These are phyloP conservation scores for Nephrotoma guestfalica DNA, from an alignment of 2,888 invertebrate genomes.

Conservation along the genomic window DNA sequence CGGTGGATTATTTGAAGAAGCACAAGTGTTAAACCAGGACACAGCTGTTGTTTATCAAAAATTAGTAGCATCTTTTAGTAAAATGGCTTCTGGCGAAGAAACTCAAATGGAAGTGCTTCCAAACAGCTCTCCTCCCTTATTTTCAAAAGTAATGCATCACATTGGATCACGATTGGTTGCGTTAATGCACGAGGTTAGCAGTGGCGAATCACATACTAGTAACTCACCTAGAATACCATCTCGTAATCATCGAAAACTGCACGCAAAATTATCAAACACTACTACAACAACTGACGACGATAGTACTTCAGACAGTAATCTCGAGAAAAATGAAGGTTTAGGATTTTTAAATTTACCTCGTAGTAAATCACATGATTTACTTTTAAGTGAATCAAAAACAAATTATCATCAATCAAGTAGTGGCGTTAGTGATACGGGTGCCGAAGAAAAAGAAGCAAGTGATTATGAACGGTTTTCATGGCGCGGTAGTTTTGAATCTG, in stretches of 20 bases:
- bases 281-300: constrained; percentile 27
- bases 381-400: constrained; percentile 43
- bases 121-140: constrained; percentile 60
- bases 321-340: constrained; percentile 27
- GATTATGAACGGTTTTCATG: constrained; percentile 83
- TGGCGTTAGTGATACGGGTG: constrained; percentile 37
- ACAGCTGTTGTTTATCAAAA: constrained; percentile 79
- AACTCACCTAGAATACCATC: constrained; percentile 43
- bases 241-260: constrained; percentile 41
- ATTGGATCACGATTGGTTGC: constrained; percentile 77
- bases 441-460: constrained; percentile 58
- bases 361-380: constrained; percentile 68
- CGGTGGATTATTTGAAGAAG: constrained; percentile 34
- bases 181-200: constrained; percentile 83
- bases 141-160: constrained; percentile 85
- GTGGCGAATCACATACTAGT: constrained; percentile 46
- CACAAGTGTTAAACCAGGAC: constrained; percentile 46
- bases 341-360: constrained; percentile 48
- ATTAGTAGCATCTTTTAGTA: constrained; percentile 68
- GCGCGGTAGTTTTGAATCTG: constrained; percentile 88
- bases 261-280: constrained; percentile 38
- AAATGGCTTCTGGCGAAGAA: constrained; percentile 46
- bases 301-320: constrained; percentile 47
- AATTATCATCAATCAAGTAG: constrained; percentile 34
- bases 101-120: constrained; percentile 28